Base-by-base conservation (phyloP, 1,140 invertebrate genomes). In the Ceratosolen fusciceps region DNA sequence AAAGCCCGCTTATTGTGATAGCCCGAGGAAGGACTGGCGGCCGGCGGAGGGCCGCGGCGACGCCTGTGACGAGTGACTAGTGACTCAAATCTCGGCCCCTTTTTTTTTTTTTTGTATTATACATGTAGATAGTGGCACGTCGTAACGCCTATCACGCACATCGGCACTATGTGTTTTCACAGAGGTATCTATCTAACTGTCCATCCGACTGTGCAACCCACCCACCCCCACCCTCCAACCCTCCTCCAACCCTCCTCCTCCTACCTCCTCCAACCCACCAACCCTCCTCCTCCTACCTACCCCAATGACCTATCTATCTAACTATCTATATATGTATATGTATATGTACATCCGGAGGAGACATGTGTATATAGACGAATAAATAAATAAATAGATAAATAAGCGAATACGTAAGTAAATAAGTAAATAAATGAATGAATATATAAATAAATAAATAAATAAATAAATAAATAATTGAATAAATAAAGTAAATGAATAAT, bases 41-140 rank as follows among this genome's bases (percentile, higher is more conserved):
- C 26, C 47, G n/a, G 26, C 68, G 29, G 26, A 29, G 2, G 47
- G 24, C 43, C 68, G 68, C 68, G 68, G 68, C 68, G 68, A 71
- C 52, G 34, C 49, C 26, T 65, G 67, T 67, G n/a, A 37, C 73
- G 79, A 75, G 79, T 73, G 43, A 26, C 52, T 74, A 77, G 72
- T 49, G 72, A 43, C 54, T 65, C 60, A 26, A 31, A 24, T 65
- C 60, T 65, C 71, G 82, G 68, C 77, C 68, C 72, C 82, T n/a
- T n/a, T n/a, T n/a, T n/a, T n/a, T n/a, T n/a, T n/a, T n/a, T n/a
- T 87, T 89, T 90, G 88, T 89, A 89, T 87, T 58, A 89, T 90
- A 90, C 81, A 83, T 90, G 89, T 90, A 90, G 89, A 90, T 90
- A 90, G 86, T 82, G 82, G 85, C 87, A 56, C 65, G 85, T 84